Conservation (phyloP, 64 coral and sea anemone species). For the Montipora cactus region DNA sequence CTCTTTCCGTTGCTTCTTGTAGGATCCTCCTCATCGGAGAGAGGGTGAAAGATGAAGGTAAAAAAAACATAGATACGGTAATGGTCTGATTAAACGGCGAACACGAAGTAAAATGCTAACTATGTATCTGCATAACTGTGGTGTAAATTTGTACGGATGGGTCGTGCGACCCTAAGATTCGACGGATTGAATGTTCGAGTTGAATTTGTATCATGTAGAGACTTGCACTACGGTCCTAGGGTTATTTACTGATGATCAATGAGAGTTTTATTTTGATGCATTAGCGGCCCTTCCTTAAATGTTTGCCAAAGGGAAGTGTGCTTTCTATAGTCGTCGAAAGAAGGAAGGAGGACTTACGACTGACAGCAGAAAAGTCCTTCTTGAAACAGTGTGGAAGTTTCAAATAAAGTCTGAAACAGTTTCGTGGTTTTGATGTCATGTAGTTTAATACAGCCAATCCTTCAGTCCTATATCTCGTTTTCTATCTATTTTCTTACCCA, state of each 20-base stretch:
- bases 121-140: background rate
- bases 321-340: too few relatives aligned
- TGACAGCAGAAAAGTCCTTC: too few relatives aligned
- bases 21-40: constrained; percentile 56
- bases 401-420: too few relatives aligned
- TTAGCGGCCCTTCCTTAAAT: too few relatives aligned
- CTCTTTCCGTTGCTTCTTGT: constrained; percentile 63
- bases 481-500: too few relatives aligned
- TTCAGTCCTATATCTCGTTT: background rate
- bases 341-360: too few relatives aligned
- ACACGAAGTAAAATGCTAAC: background rate
- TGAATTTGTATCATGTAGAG: background rate
- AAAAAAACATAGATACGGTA: background rate
- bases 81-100: background rate
- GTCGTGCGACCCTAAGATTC: background rate
- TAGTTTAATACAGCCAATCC: too few relatives aligned
- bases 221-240: background rate
- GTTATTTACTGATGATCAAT: background rate
- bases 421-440: too few relatives aligned
- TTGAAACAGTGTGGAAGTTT: too few relatives aligned
- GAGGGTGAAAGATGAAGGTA: constrained; percentile 76
- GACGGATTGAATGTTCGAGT: constrained; percentile 2
- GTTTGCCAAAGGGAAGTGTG: too few relatives aligned
- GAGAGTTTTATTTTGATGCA: too few relatives aligned
- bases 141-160: background rate